Evolutionary conservation across 2,888 invertebrate genomes (phyloP).

Genomic region (Glyphotaelius pellucidus): DNA sequence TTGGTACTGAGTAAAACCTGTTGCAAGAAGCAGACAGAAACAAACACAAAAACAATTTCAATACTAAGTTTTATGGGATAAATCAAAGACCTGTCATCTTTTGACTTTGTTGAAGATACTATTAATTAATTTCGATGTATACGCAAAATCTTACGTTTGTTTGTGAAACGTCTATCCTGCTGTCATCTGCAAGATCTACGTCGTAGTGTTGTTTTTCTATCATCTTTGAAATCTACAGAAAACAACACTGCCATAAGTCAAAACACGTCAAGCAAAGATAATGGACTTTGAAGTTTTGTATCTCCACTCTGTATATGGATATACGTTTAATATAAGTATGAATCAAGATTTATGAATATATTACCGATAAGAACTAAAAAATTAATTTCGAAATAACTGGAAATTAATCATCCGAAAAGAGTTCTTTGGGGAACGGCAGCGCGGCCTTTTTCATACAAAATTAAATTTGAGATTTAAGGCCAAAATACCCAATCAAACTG

Average conservation of each 20-base stretch:
- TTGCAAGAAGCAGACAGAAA: not conserved
- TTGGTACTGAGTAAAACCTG: not conserved
- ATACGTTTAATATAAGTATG: too few species aligned
- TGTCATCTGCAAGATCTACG: not conserved
- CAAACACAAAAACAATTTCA: not conserved
- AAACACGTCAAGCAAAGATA: not conserved
- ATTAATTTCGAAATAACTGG: too few species aligned
- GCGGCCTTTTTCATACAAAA: too few species aligned
- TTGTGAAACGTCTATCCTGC: not conserved
- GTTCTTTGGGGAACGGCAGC: too few species aligned
- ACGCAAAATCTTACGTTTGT: not conserved
- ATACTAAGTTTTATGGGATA: not conserved
- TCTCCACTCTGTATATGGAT: not conserved
- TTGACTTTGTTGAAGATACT: not conserved
- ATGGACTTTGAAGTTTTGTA: not conserved
- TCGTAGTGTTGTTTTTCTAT: not conserved
- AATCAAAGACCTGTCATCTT: not conserved
- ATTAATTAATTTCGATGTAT: not conserved
- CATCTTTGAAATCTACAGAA: not conserved
- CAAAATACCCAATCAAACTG: too few species aligned
- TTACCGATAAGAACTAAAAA: too few species aligned
- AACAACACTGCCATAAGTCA: not conserved
- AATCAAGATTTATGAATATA: too few species aligned
- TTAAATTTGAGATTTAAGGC: too few species aligned
- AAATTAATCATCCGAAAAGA: too few species aligned